These are phyloP conservation scores for Tyrannus savana DNA, from an alignment of 2,113 vertebrate genomes.

Conservation along the genomic window DNA sequence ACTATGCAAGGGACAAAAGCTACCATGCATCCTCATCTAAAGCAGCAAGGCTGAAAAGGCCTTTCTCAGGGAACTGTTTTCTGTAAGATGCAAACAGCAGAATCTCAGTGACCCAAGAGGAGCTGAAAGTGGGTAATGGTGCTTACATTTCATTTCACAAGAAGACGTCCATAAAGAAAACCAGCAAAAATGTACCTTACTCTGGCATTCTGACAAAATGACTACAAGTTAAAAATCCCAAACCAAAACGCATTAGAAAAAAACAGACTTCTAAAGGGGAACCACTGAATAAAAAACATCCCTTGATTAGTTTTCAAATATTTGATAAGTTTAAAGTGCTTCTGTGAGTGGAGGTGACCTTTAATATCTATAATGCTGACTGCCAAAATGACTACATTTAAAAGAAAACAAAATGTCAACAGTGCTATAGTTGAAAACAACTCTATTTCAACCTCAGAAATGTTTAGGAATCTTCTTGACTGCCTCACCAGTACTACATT, in stretches of 20 bases:
- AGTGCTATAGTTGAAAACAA: background rate
- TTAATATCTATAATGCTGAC: background rate
- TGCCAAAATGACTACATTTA: background rate
- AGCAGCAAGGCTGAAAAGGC: background rate
- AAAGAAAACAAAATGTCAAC: slow-evolving; percentile 8
- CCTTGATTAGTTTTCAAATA: slow-evolving; percentile 22
- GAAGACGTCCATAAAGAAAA: background rate
- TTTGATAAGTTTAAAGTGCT: background rate
- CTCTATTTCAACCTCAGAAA: background rate
- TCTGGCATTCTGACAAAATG: background rate
- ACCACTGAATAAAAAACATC: background rate
- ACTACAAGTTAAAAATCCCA: background rate
- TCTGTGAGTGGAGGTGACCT: slow-evolving; percentile 5
- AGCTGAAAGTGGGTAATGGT: background rate
- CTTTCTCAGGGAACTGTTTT: background rate
- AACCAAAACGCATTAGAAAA: background rate
- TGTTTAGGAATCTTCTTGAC: background rate
- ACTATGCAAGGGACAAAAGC: background rate
- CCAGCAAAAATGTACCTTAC: background rate
- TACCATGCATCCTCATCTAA: background rate
- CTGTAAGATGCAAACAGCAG: background rate
- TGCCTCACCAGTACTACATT: background rate
- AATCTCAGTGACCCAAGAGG: background rate
- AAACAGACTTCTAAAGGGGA: background rate
- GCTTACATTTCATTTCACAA: background rate